Evolutionary conservation across 2,888 invertebrate genomes (phyloP), one percentile per base, ranked within the genome.

Genomic region (Lochmaea capreae): DNA sequence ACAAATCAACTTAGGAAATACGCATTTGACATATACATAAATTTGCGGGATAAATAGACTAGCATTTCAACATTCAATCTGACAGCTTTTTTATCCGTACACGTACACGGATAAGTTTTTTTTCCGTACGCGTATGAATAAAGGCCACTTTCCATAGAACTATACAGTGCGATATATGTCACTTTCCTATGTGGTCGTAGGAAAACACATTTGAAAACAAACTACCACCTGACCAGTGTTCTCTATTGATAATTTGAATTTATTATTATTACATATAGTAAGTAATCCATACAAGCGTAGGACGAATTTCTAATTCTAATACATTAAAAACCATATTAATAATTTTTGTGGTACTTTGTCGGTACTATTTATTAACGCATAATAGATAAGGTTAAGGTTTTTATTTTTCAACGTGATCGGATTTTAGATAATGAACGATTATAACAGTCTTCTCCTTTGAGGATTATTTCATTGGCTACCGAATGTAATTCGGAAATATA

Each of bases 381-480:
- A 59, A 59, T 59, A 43, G 12, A 43, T 43, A 43, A 46, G 2
- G 42, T 33, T 61, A 14, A 39, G 39, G 26, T n/a, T 61, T 61
- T 57, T 33, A 33, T 33, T 61, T 10, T 61, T 39, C 39, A 14
- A 11, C 22, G 33, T 61, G 59, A 61, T 61, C 39, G 33, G 26
- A 61, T 33, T 61, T 61, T 39, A 61, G 59, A 61, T 61, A 61
- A 61, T 5, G 59, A 26, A n/a, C n/a, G n/a, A n/a, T n/a, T n/a
- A n/a, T n/a, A n/a, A n/a, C n/a, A n/a, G n/a, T 26, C 3, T 59
- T 59, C 26, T 16, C 22, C 18, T 26, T 22, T 9, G 14, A 61
- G 33, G 33, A 26, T 61, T 61, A 61, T 33, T 61, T 14, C 22
- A 14, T 61, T 26, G 33, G 59, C 59, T 61, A 61, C 59, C 14